Evolutionary conservation across 2,113 vertebrate genomes (phyloP), one percentile per base, ranked within the genome.

Genomic region (Anoura caudifer): DNA sequence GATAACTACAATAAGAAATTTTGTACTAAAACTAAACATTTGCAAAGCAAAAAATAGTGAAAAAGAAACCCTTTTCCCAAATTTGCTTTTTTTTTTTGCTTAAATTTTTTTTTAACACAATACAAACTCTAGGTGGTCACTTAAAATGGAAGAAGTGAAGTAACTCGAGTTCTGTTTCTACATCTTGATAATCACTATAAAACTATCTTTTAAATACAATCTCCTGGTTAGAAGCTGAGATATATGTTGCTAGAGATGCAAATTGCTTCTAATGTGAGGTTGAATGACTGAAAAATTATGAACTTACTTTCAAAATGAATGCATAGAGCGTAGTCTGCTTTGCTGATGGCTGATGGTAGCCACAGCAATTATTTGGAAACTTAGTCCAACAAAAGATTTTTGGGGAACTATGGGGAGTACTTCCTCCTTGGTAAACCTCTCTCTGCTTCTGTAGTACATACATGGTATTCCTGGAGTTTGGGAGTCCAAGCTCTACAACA

Each of bases 241-340:
- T 50, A 43, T 28, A 1, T 24, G 67, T 54, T 50, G 10, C 17
- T 28, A 33, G 4, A 20, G 41, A 41, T 4, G 41, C 41, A 61
- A 52, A 61, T 5, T 77, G 6, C 43, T 65, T 83, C 33, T 50
- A 7, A 43, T 28, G 20, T 75, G 45, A 91, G 7, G 4, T 14
- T 76, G 24, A 73, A 12, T 69, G 19, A 77, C 24, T 47, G 14
- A 36, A 0, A n/a, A 91, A 75, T 87, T 45, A 86, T 36, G 2
- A 77, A 67, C 47, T 88, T 67, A 82, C 26, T 61, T 82, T 83
- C 24, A 36, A n/a, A 83, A 79, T 77, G 33, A 91, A 87, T 47
- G 2, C 8, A 31, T 17, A 28, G 26, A 93, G 12, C 2, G 73
- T 81, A 61, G 22, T 67, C 10, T 59, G 10, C 7, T 94, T 4